Base-by-base conservation (phyloP, 1,140 invertebrate genomes). In the Trachelipus rathkii region DNA sequence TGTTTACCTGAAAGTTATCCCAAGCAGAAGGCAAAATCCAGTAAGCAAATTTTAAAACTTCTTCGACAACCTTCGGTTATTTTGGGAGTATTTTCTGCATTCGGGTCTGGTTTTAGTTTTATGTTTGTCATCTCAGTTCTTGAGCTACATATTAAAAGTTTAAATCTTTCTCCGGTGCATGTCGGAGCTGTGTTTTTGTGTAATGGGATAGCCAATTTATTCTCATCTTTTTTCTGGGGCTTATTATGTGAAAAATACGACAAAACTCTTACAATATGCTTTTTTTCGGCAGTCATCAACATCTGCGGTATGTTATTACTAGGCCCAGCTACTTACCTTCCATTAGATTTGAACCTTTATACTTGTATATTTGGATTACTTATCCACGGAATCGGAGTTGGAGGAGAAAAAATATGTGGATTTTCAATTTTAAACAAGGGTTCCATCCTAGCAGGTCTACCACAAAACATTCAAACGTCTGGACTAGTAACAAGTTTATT, bases 151-250 rank as follows among this genome's bases (percentile, higher is more conserved):
- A 84, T 95, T 13, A 83, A 92, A 79, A 89, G 90, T 85, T 89
- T 95, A 82, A 83, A 89, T 11, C 85, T 95, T 71, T 90, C 81
- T 15, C 92, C 93, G 0, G 88, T 93, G 10, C 83, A 93, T 8
- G 85, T 95, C 44, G 94, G 94, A 0, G 83, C 94, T 15, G 91
- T 95, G 89, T 96, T 96, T 84, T 89, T 95, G n/a, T 91, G 95
- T 66, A 94, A 93, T 82, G 94, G 94, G 3, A 93, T 91, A 0
- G 89, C 91, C 11, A 96, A 95, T 84, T 93, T 93, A 0, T 53
- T 92, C 0, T 91, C 92, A 0, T 92, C 93, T 0, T 93, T 93
- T 0, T 85, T 86, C 10, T 95, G 92, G 90, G 94, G 94, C 23
- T 91, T 89, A 88, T 80, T 94, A 0, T 93, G 92, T 82, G 93